Evolutionary conservation across 2,888 invertebrate species (phyloP).

Genomic region (Morinoia aosen): DNA sequence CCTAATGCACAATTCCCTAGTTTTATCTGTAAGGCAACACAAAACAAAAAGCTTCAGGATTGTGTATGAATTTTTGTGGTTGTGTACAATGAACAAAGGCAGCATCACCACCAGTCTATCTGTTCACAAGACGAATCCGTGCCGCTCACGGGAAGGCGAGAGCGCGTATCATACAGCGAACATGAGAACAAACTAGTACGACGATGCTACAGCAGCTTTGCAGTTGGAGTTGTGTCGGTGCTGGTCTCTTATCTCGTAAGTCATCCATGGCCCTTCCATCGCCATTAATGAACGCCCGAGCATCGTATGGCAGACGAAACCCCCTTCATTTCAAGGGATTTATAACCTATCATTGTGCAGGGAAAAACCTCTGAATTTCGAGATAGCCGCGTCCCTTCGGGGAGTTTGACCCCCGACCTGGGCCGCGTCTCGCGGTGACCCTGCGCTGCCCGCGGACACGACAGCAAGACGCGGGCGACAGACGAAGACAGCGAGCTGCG

Average conservation of each 20-base stretch:
- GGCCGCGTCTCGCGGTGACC: neutral
- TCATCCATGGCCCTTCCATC: slow-evolving; percentile 26
- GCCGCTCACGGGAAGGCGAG: neutral
- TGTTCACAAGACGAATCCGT: neutral
- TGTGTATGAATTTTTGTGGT: neutral
- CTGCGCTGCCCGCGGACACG: neutral
- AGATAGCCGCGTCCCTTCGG: neutral
- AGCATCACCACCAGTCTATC: neutral
- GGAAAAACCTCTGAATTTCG: slow-evolving; percentile 21
- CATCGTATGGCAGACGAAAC: slow-evolving; percentile 45
- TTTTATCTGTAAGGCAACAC: neutral
- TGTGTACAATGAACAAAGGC: neutral
- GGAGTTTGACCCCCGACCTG: slow-evolving; percentile 24
- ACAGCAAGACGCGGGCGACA: neutral
- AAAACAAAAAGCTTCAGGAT: neutral
- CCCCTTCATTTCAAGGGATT: slow-evolving; percentile 47
- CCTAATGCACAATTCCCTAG: neutral
- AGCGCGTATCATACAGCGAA: neutral
- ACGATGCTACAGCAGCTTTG: neutral
- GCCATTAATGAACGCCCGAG: slow-evolving; percentile 44
- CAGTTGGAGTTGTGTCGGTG: neutral
- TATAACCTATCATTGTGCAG: slow-evolving; percentile 35
- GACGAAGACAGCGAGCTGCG: slow-evolving; percentile 4
- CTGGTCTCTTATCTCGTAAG: slow-evolving; percentile 9
- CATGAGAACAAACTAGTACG: neutral